Evolutionary conservation across 2,888 invertebrate genomes (phyloP), one percentile per base, ranked within the genome.

Genomic region (Leuctra nigra): DNA sequence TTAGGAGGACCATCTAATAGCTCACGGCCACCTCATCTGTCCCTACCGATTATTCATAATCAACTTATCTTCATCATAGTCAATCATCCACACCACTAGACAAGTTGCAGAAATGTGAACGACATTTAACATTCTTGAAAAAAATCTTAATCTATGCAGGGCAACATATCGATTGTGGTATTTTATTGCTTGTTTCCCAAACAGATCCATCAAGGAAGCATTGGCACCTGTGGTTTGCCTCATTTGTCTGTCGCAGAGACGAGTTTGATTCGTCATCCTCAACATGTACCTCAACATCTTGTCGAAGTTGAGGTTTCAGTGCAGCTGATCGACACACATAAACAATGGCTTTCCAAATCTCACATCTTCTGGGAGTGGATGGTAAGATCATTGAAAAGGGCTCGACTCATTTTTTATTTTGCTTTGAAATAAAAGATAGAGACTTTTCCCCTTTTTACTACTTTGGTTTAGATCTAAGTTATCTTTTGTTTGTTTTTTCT

Each of bases 311-410:
- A 63, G 48, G 29, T 39, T 14, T 44, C 62, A 22, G 50, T 56
- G 2, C 56, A 59, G 53, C 57, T 65, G 7, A 20, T 65, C 13
- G 61, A 63, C 9, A 62, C 57, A 39, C 63, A 64, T 54, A 55
- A 47, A 29, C 61, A 61, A 22, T 66, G 66, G 66, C 55, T 61
- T 13, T 59, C 59, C 24, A 63, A 61, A 7, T 61, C 63, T 56
- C 44, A 56, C 16, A 16, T 48, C 22, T 67, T 64, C 61, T 66
- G 65, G 66, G 58, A 65, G 23, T 67, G 66, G 66, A 66, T 67
- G 66, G 66, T 66, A 62, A 55, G 47, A 13, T 29, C 16, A 23
- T 33, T n/a, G 23, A 7, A 9, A 11, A 16, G 20, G 2, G 1
- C 22, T 6, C 14, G 16, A 9, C 20, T 6, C 20, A 41, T 41